Percentiles rank a stretch among this genome's conserved stretches.
phyloP scores from a whole-genome alignment of 1,140 invertebrate species.

The Chrysomallon squamiferum region DNA sequence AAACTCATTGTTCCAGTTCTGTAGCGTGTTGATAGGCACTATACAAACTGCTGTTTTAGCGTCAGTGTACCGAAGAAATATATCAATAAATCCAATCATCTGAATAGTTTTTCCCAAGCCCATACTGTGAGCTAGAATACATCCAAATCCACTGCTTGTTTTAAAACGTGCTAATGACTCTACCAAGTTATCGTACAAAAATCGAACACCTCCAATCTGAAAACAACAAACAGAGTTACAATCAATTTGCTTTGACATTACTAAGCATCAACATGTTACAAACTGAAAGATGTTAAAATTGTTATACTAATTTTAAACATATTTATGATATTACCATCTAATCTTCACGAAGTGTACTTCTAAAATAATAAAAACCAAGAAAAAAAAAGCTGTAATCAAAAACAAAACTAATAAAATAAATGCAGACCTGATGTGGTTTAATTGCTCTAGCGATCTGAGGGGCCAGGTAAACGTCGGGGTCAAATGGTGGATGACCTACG shows the following conservation, averaged over 20 bases:
- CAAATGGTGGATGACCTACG: slow-evolving; percentile 90
- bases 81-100: slow-evolving; percentile 92
- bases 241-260: background rate
- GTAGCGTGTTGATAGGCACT: slow-evolving; percentile 98
- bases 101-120: slow-evolving; percentile 97
- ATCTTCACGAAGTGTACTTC: no score
- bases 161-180: slow-evolving; percentile 88
- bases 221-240: slow-evolving; percentile 19
- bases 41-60: slow-evolving; percentile 92
- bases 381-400: no score
- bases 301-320: background rate
- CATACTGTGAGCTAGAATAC: slow-evolving; percentile 99
- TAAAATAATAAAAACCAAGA: no score
- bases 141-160: slow-evolving; percentile 92
- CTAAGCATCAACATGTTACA: background rate
- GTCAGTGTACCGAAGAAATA: slow-evolving; percentile 90
- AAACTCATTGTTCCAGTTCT: slow-evolving; percentile 98
- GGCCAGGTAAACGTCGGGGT: slow-evolving; percentile 92
- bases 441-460: slow-evolving; percentile 90
- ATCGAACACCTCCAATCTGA: slow-evolving; percentile 93
- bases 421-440: slow-evolving; percentile 87
- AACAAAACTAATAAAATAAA: no score
- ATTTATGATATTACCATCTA: no score
- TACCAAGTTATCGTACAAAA: slow-evolving; percentile 95
- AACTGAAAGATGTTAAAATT: background rate